phyloP scores from a whole-genome alignment of 2,888 invertebrate species.

The Diadegma fenestrale region DNA sequence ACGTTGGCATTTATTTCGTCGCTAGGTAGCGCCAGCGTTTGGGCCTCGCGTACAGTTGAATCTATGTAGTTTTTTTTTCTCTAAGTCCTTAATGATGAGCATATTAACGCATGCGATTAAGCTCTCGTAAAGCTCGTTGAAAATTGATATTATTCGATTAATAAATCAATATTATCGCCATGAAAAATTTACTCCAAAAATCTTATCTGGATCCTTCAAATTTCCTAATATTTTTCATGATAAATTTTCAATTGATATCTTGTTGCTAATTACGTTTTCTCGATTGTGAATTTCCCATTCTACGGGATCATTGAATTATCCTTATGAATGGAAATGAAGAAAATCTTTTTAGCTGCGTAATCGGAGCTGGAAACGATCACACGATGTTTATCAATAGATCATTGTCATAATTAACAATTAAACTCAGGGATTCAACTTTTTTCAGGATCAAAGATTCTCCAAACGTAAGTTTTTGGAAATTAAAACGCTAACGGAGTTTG shows the following conservation, averaged over 20 bases:
- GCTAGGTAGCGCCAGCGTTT: conserved; percentile 51
- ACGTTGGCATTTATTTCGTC: conserved; percentile 14
- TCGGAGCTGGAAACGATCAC: background rate
- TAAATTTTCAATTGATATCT: background rate
- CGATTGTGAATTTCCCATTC: background rate
- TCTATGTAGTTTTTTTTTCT: background rate
- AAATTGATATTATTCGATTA: background rate
- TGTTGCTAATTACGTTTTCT: background rate
- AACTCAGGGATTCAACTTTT: background rate
- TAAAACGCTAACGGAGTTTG: background rate
- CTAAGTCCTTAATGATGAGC: background rate
- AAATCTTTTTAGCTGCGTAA: background rate
- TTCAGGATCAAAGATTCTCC: background rate
- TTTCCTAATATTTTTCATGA: too few species aligned
- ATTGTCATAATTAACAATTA: background rate
- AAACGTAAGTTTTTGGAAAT: background rate
- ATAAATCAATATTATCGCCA: background rate
- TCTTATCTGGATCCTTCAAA: background rate
- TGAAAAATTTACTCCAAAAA: background rate
- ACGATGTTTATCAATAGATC: background rate
- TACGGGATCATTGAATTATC: background rate
- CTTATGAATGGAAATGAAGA: background rate
- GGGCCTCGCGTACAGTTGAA: conserved; percentile 41
- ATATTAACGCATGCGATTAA: background rate
- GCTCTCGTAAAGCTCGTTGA: background rate